Evolutionary conservation across 2,113 vertebrate genomes (phyloP), one percentile per base, ranked within the genome.

Genomic region (Baryphthengus martii): DNA sequence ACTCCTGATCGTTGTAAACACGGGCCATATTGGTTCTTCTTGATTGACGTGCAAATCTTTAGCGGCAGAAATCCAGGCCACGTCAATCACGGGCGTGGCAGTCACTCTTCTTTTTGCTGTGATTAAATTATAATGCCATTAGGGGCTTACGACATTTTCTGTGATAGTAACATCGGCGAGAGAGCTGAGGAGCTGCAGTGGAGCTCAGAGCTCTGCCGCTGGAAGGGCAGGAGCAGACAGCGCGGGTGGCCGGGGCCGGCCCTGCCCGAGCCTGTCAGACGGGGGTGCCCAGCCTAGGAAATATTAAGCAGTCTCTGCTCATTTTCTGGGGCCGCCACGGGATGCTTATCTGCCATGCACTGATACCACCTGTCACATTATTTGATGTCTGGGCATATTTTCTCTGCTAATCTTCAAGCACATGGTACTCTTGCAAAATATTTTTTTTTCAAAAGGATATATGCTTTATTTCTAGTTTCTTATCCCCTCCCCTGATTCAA

Each of bases 41-140:
- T 91, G 97, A 81, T 71, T 96, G 97, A 89, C 31, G 42, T 67
- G 93, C 92, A 93, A 68, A 92, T 94, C 95, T 96, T 96, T 94
- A 97, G 61, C 93, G 96, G 96, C 89, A 96, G 93, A 73, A 93
- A 95, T 87, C 73, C 82, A 40, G 89, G 86, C 88, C 76, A 67
- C 58, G 89, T 26, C 94, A 55, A 37, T 73, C 88, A 35, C 49
- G 50, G 75, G 31, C 56, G 33, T 68, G 47, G 66, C 89, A 94
- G 65, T 67, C 58, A 17, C 65, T 89, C 93, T 90, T 93, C 91
- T 93, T 75, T 45, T 24, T 90, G 58, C 90, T 65, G 3, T 63
- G 89, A 89, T 93, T 88, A 37, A 47, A 76, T 75, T 74, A 7
- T 47, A 71, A 56, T 31, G 89, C 73, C 80, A 28, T 88, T 39